Conservation (phyloP, 1,140 invertebrate species). For the Eurosta solidaginis region DNA sequence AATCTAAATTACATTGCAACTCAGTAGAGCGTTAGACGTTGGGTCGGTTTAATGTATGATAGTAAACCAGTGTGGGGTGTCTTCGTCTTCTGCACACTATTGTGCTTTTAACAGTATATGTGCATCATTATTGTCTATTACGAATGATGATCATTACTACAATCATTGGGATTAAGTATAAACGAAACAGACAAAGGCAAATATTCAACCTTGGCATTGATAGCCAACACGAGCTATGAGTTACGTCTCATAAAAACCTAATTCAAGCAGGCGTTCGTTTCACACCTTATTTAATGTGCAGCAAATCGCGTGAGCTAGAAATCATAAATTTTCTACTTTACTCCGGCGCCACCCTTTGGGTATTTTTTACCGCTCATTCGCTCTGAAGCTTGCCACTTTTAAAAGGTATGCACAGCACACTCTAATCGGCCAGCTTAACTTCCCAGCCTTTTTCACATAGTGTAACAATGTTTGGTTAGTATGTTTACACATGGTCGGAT, state of each 20-base stretch:
- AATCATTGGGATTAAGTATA: neutral
- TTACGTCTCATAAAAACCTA: constrained; percentile 1
- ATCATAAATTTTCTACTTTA: constrained; percentile 6
- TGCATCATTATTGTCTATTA: constrained; percentile 1
- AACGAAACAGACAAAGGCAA: neutral
- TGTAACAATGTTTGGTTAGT: no score
- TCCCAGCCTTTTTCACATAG: neutral
- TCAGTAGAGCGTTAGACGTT: neutral
- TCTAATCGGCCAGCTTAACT: neutral
- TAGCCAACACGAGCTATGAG: neutral
- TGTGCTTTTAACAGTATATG: neutral
- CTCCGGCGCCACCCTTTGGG: neutral
- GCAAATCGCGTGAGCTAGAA: neutral
- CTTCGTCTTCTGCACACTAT: neutral
- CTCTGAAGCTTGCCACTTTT: neutral
- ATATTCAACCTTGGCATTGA: neutral
- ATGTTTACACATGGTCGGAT: no score
- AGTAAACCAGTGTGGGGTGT: constrained; percentile 34
- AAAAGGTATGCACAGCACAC: no score
- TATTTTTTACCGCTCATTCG: neutral
- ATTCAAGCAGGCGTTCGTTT: neutral
- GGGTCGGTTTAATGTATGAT: constrained; percentile 21
- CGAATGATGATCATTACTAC: neutral
- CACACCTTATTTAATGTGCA: constrained; percentile 7
- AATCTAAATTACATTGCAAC: constrained; percentile 9